Conservation (phyloP, 2,888 invertebrate species). For the Watsonalla binaria region DNA sequence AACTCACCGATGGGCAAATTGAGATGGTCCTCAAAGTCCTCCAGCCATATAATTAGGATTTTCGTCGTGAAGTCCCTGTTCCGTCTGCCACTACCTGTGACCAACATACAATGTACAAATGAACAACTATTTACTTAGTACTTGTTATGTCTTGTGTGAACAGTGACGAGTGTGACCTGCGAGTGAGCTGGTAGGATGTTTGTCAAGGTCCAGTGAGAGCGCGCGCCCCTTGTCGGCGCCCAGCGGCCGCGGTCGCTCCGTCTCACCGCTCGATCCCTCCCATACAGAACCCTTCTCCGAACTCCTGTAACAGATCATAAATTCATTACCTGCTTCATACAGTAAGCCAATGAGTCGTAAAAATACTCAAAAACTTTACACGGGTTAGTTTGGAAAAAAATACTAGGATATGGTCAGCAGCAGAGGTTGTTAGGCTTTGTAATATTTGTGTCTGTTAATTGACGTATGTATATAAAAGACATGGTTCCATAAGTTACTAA, state of each 20-base stretch:
- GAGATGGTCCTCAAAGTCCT: slow-evolving; percentile 95
- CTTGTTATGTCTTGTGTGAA: background rate
- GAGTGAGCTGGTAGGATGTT: slow-evolving; percentile 61
- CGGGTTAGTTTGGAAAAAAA: no score
- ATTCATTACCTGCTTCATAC: no score
- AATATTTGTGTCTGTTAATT: no score
- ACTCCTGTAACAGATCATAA: slow-evolving; percentile 63
- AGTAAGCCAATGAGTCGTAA: no score
- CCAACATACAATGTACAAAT: slow-evolving; percentile 2
- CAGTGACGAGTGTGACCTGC: slow-evolving; percentile 30
- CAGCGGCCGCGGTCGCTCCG: background rate
- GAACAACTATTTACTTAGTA: background rate
- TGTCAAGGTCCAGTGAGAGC: slow-evolving; percentile 84
- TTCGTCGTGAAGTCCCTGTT: slow-evolving; percentile 82
- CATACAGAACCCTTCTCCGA: slow-evolving; percentile 39
- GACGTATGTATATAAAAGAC: no score
- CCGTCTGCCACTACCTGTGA: slow-evolving; percentile 63
- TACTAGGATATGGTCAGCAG: no score
- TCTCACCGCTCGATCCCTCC: background rate
- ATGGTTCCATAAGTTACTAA: no score
- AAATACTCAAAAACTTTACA: no score
- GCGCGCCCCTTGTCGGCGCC: slow-evolving; percentile 78
- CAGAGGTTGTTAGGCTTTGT: no score
- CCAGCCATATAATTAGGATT: slow-evolving; percentile 96
- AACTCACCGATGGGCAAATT: slow-evolving; percentile 90